phyloP scores from a whole-genome alignment of 2,113 vertebrate genomes.

The Grammomys dolichurus region DNA sequence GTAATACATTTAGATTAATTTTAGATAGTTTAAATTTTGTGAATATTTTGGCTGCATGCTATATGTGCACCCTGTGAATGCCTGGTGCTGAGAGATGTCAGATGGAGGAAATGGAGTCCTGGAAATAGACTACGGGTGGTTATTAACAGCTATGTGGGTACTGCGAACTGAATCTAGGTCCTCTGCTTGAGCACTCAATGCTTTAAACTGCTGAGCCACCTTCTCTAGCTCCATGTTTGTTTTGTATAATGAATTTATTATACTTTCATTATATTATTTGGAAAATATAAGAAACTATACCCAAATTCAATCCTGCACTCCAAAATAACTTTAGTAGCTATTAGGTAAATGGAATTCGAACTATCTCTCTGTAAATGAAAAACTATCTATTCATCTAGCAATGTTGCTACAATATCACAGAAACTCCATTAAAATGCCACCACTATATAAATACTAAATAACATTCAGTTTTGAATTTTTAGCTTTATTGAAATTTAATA shows the following conservation, averaged over 20 bases:
- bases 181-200: too few species aligned
- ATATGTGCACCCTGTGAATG: neutral
- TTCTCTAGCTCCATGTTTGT: neutral
- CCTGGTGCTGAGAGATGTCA: neutral
- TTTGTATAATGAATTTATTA: slow-evolving; percentile 4
- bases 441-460: neutral
- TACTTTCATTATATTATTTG: slow-evolving; percentile 41
- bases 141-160: neutral
- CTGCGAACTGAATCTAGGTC: neutral
- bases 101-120: too few species aligned
- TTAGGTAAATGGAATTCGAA: neutral
- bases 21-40: neutral
- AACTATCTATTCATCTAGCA: neutral
- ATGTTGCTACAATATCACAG: neutral
- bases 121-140: neutral
- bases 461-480: neutral
- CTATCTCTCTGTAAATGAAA: neutral
- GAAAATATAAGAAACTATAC: neutral
- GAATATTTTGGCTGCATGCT: neutral
- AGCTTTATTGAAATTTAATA: slow-evolving; percentile 13
- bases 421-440: neutral
- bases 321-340: neutral
- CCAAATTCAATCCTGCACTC: neutral
- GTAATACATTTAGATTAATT: too few species aligned
- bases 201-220: neutral